Conservation (phyloP, 2,797 vertebrate genomes). For the Halcyon leucocephala region DNA sequence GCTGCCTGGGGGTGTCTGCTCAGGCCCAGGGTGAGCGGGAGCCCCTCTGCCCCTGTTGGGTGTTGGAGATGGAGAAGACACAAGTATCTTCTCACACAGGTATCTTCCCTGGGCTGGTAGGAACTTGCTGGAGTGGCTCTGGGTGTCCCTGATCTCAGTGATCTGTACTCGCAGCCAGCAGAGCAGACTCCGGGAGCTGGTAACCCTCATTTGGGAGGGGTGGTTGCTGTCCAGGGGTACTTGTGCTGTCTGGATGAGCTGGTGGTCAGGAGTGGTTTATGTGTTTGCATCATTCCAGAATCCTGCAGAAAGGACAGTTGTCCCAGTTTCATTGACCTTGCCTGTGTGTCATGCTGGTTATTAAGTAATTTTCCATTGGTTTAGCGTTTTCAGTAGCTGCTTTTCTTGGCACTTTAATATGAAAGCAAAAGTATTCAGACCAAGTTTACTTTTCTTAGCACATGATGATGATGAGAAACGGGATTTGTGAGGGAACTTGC, state of each 20-base stretch:
- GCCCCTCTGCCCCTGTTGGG: neutral
- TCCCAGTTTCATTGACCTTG: neutral
- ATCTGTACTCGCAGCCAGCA: neutral
- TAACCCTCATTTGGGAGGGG: neutral
- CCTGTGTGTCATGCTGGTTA: neutral
- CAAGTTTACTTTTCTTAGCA: neutral
- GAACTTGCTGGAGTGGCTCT: neutral
- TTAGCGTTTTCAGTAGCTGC: neutral
- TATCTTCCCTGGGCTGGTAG: neutral
- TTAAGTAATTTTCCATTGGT: neutral
- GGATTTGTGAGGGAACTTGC: neutral
- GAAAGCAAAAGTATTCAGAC: neutral
- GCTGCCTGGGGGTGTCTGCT: neutral
- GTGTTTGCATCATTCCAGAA: neutral
- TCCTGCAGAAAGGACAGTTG: neutral
- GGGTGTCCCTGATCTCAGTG: neutral
- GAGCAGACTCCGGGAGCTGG: neutral
- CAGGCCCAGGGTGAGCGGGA: neutral
- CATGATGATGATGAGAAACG: accelerated
- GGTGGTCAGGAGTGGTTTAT: neutral
- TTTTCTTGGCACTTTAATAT: neutral
- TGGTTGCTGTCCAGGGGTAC: neutral
- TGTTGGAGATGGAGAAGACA: neutral
- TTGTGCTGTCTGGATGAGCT: neutral
- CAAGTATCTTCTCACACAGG: neutral